phyloP scores from a whole-genome alignment of 2,888 invertebrate species.

The Hirtodrosophila trivittata region DNA sequence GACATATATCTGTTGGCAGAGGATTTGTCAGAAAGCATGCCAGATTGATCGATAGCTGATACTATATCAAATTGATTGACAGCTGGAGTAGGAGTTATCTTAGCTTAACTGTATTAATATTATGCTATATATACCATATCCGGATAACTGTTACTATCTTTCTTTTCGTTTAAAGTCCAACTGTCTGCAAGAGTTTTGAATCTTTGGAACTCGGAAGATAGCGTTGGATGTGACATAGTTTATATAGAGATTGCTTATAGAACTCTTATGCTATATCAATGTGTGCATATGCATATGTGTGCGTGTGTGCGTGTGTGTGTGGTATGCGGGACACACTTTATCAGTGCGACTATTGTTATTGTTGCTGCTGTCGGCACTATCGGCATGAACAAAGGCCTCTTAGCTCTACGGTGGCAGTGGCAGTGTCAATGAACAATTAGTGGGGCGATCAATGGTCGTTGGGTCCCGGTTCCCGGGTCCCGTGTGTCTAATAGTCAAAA shows the following conservation, averaged over 20 bases:
- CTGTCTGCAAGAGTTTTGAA: neutral
- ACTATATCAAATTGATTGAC: no score
- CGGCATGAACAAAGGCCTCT: slow-evolving; percentile 70
- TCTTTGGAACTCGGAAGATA: slow-evolving; percentile 14
- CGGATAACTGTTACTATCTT: no score
- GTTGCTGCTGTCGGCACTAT: slow-evolving; percentile 45
- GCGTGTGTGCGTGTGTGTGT: slow-evolving; percentile 5
- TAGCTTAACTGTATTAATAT: no score
- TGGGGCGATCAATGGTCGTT: slow-evolving; percentile 71
- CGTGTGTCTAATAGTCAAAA: slow-evolving; percentile 7
- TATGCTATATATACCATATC: no score
- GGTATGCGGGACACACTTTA: slow-evolving; percentile 42
- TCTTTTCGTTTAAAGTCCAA: slow-evolving; percentile 7
- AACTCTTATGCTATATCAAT: no score
- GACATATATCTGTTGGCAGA: no score
- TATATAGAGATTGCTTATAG: slow-evolving; percentile 5
- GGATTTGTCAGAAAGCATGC: no score
- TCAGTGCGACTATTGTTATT: slow-evolving; percentile 36
- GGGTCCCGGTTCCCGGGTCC: slow-evolving; percentile 13
- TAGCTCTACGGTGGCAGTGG: slow-evolving; percentile 35
- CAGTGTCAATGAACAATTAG: slow-evolving; percentile 74
- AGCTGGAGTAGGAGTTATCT: no score
- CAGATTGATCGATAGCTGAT: no score
- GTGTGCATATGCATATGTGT: slow-evolving; percentile 10
- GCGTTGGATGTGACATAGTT: slow-evolving; percentile 12